Evolutionary conservation across 2,113 vertebrate genomes (phyloP).

Genomic region (Nicator chloris): DNA sequence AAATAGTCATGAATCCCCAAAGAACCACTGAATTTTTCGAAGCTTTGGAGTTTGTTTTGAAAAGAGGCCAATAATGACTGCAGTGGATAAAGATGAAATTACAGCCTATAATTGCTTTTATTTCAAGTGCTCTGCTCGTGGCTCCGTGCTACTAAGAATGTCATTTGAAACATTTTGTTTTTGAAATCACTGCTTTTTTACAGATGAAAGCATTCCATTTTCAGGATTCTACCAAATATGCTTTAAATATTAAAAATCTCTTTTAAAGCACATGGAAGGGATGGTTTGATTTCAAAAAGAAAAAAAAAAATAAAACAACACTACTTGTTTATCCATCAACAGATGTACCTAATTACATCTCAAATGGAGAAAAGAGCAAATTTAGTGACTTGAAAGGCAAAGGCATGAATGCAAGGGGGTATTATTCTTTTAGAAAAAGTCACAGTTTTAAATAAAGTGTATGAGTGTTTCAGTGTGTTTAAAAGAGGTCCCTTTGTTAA

Average conservation of each 20-base stretch:
- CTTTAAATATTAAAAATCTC: conserved; percentile 71
- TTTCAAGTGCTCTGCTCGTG: conserved; percentile 24
- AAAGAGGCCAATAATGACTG: neutral
- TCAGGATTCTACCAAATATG: conserved; percentile 50
- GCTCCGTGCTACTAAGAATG: neutral
- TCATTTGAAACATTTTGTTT: conserved; percentile 60
- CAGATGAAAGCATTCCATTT: conserved; percentile 70
- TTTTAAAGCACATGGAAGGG: conserved; percentile 42
- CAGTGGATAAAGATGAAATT: conserved; percentile 39
- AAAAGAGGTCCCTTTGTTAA: neutral
- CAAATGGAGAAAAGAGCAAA: conserved; percentile 38
- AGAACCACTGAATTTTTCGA: neutral
- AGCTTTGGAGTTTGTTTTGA: neutral
- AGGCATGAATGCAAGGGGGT: neutral
- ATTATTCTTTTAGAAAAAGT: neutral
- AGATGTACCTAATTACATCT: conserved; percentile 68
- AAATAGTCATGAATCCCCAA: neutral
- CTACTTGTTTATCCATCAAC: conserved; percentile 71
- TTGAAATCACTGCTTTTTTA: conserved; percentile 36
- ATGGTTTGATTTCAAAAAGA: conserved; percentile 46
- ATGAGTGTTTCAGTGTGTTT: neutral
- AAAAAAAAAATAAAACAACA: neutral
- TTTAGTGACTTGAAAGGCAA: conserved; percentile 54
- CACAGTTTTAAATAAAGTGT: neutral
- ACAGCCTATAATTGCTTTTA: conserved; percentile 14